phyloP scores from a whole-genome alignment of 2,797 vertebrate species.

The Molossus molossus region DNA sequence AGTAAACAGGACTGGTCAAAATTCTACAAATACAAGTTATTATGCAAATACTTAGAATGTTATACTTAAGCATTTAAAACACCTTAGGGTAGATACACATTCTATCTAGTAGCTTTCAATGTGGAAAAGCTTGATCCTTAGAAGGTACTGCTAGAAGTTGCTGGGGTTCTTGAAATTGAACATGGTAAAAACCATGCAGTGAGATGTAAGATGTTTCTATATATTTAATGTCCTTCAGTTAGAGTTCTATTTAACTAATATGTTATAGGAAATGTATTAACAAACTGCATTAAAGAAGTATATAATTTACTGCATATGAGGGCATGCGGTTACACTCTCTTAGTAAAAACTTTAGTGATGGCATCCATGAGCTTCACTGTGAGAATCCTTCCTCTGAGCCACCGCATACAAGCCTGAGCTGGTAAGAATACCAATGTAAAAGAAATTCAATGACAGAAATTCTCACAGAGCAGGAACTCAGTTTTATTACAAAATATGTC shows the following conservation, averaged over 20 bases:
- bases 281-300: not conserved
- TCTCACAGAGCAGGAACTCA: constrained; percentile 40
- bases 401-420: constrained; percentile 16
- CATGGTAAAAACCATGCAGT: constrained; percentile 8
- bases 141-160: not conserved
- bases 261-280: not conserved
- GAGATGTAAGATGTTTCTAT: not conserved
- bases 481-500: not conserved
- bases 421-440: constrained; percentile 37
- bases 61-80: not conserved
- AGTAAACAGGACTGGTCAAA: not conserved
- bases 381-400: not conserved
- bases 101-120: not conserved
- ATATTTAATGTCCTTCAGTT: not conserved
- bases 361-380: not conserved
- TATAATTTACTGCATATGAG: not conserved
- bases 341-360: constrained; percentile 27
- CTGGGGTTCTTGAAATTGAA: constrained; percentile 11
- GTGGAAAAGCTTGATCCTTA: not conserved
- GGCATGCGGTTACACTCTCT: not conserved
- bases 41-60: not conserved
- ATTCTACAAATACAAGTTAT: not conserved
- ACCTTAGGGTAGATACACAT: not conserved
- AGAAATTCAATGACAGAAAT: not conserved
- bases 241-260: not conserved